These are phyloP conservation scores for Hippocampus zosterae DNA, from an alignment of 2,113 vertebrate genomes.

Conservation along the genomic window DNA sequence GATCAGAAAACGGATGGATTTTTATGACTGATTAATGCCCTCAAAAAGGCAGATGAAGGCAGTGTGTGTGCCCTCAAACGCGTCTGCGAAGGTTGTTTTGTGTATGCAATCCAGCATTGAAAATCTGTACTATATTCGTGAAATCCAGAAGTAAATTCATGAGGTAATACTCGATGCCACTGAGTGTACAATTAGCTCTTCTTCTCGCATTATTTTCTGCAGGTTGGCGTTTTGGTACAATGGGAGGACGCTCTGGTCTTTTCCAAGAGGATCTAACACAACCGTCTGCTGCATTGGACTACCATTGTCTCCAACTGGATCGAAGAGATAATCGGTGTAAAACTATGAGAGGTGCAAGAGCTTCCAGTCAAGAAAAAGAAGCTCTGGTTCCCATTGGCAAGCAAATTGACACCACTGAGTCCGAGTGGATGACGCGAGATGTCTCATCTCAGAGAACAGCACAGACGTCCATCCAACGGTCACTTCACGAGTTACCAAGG, in stretches of 20 bases:
- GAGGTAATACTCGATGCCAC: too few species aligned
- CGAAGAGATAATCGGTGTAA: conserved; percentile 51
- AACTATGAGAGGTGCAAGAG: conserved; percentile 30
- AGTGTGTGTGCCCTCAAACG: too few species aligned
- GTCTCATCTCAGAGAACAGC: background rate
- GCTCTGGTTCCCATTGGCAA: background rate
- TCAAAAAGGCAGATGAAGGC: too few species aligned
- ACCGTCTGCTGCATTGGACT: conserved; percentile 80
- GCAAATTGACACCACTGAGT: background rate
- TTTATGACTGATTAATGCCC: too few species aligned
- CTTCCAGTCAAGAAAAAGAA: background rate
- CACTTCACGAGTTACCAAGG: background rate
- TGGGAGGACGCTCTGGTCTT: conserved; percentile 82
- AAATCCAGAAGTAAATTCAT: too few species aligned
- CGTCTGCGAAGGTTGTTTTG: too few species aligned
- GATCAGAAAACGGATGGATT: too few species aligned
- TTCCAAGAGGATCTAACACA: conserved; percentile 82
- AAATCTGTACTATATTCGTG: too few species aligned
- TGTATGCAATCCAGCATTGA: too few species aligned
- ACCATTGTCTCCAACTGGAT: conserved; percentile 64
- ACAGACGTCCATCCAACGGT: conserved; percentile 15
- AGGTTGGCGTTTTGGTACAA: conserved; percentile 90
- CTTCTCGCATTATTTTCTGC: background rate
- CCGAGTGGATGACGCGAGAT: background rate
- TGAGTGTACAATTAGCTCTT: background rate